Base-by-base conservation (phyloP, 2,113 vertebrate species). In the Aplodontia rufa region DNA sequence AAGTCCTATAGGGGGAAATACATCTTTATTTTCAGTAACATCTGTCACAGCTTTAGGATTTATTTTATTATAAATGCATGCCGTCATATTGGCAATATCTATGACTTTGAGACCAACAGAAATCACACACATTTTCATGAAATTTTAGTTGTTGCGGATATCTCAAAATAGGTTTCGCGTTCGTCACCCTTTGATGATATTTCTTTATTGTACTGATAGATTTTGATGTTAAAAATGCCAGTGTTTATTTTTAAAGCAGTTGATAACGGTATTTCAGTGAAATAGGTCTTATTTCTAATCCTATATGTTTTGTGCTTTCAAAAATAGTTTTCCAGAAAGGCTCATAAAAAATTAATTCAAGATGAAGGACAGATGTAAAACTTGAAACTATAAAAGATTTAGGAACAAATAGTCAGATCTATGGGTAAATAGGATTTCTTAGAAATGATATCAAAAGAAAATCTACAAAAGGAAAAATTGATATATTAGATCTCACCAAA, bases 231-330 rank as follows among this genome's bases (percentile, higher is more conserved):
- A 42, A 6, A 72, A 94, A 84, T 22, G 3, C 17, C 53, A 47
- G 53, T 71, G 16, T 37, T 45, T 90, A 37, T 60, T 79, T 80
- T 80, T 74, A 93, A 53, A 85, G 78, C 16, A 84, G 10, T 55
- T 81, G 7, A 28, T 78, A 55, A 81, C 47, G 64, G 3, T 49
- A 64, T 69, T 69, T 83, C 16, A 51, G 51, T 74, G 20, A 78
- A 42, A 81, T 87, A 49, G 5, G 16, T 20, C 74, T 85, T 20
- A 30, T 60, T 93, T 86, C 40, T 72, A 10, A 66, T 45, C 0
- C 22, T 96, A 42, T 87, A 60, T 42, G 62, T 76, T 86, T 94
- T 47, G 58, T 45, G 37, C 14, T 78, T 86, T 79, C 76, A 68
- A 40, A 88, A 75, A 58, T 53, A 80, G 35, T 80, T 76, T 76